phyloP scores from a whole-genome alignment of 2,888 invertebrate genomes.

The Microctonus aethiopoides region DNA sequence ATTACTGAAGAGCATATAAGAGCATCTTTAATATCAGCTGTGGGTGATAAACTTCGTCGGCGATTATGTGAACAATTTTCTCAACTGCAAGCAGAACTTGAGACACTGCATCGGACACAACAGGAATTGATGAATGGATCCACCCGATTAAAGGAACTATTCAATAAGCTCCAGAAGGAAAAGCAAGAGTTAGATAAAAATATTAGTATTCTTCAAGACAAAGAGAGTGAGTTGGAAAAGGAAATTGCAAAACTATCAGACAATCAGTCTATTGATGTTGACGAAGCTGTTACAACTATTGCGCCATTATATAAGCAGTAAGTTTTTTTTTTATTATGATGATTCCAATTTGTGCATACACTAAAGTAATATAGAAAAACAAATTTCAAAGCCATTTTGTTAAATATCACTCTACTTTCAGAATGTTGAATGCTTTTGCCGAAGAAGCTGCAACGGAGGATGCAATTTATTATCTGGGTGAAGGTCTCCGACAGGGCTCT shows the following conservation, averaged over 20 bases:
- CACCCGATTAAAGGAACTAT: constrained; percentile 81
- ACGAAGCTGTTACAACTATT: constrained; percentile 96
- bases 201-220: constrained; percentile 84
- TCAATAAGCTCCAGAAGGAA: constrained; percentile 81
- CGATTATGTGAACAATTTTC: constrained; percentile 90
- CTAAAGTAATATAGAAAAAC: constrained; percentile 6
- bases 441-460: constrained; percentile 99
- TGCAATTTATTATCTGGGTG: constrained; percentile 97
- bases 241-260: constrained; percentile 81
- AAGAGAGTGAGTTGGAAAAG: constrained; percentile 86
- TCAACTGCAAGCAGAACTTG: constrained; percentile 91
- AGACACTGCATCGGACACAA: constrained; percentile 87
- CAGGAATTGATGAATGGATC: constrained; percentile 89
- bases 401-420: constrained; percentile 63
- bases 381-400: constrained; percentile 14
- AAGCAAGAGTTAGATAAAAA: constrained; percentile 87
- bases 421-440: constrained; percentile 91
- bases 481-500: constrained; percentile 89
- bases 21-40: constrained; percentile 92
- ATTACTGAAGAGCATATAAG: constrained; percentile 96
- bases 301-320: constrained; percentile 96
- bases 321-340: constrained; percentile 58
- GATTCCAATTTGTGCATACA: too few species aligned
- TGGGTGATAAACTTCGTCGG: constrained; percentile 92
- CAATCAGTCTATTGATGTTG: constrained; percentile 88